Evolutionary conservation across 2,113 vertebrate species (phyloP), one percentile per base, ranked within the genome.

Genomic region (Rhinichthys klamathensis): DNA sequence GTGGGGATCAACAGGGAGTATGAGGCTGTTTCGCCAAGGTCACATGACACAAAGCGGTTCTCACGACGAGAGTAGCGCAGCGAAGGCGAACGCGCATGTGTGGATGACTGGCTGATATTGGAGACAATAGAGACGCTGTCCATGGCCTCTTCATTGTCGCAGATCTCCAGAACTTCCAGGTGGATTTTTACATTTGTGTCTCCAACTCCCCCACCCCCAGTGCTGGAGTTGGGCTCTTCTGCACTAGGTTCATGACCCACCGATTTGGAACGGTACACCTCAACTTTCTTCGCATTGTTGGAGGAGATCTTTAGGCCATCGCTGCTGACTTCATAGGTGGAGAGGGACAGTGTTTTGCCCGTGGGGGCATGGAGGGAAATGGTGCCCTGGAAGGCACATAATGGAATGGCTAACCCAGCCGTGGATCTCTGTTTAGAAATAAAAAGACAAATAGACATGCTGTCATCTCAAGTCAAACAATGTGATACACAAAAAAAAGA

Each of bases 71-170:
- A 99, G 86, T 96, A 99, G 12, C 98, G 98, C 65, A 99, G 91
- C 0, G 98, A 99, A 0, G 98, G 98, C 0, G 98, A 99, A 27
- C 98, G 95, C 7, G 97, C 94, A 69, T 97, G 97, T 0, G 96
- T 80, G 1, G 98, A 99, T 3, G 98, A 98, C 93, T 99, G 98
- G 90, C 98, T 99, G 94, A 99, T 99, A 90, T 96, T 99, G 82
- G 97, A 99, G 83, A 99, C 91, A 89, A 99, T 99, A 3, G 98
- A 99, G 88, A 99, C 97, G 0, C 97, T 98, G 91, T 99, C 98
- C 97, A 97, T 93, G 56, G 97, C 97, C 90, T 98, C 97, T 54
- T 99, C 96, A 0, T 97, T 96, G 90, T 97, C 96, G 18, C 98
- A 99, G 75, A 99, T 99, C 92, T 99, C 98, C 84, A 99, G 94